Percentiles rank a stretch among this genome's conserved stretches.
Evolutionary conservation across 2,888 invertebrate genomes (phyloP).

Genomic region (Luperina testacea): DNA sequence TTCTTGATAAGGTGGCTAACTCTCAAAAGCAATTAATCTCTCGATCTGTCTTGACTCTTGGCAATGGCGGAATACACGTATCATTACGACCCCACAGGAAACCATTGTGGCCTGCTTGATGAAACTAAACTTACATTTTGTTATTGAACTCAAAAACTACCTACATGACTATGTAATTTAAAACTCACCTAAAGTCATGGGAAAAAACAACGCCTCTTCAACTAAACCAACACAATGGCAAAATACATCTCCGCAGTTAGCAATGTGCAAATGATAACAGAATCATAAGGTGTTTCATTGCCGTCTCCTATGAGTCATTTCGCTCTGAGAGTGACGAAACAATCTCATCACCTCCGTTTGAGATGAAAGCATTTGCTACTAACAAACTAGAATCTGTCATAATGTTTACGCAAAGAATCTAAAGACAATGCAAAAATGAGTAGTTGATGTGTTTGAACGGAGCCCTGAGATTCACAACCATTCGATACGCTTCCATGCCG

Average conservation of each 20-base stretch:
- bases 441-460: slow-evolving; percentile 1
- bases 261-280: slow-evolving; percentile 47
- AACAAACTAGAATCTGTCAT: slow-evolving; percentile 24
- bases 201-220: neutral
- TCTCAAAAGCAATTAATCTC: neutral
- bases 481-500: neutral
- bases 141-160: neutral
- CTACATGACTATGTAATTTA: neutral
- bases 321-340: slow-evolving; percentile 22
- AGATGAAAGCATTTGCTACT: slow-evolving; percentile 48
- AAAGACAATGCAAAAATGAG: neutral
- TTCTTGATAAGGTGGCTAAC: neutral
- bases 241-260: slow-evolving; percentile 4
- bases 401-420: slow-evolving; percentile 13
- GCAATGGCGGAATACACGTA: neutral
- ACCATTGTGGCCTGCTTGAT: neutral
- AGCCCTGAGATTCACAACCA: slow-evolving; percentile 3
- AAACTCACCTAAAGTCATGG: neutral
- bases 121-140: neutral
- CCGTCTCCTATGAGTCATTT: slow-evolving; percentile 45
- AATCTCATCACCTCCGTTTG: slow-evolving; percentile 19
- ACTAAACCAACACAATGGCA: slow-evolving; percentile 8
- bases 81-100: neutral
- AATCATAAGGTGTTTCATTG: slow-evolving; percentile 44
- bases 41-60: neutral